Evolutionary conservation across 37 sponge, comb jelly and placozoan species (phyloP), one percentile per base, ranked within the genome.

Genomic region (Axinella damicornis): DNA sequence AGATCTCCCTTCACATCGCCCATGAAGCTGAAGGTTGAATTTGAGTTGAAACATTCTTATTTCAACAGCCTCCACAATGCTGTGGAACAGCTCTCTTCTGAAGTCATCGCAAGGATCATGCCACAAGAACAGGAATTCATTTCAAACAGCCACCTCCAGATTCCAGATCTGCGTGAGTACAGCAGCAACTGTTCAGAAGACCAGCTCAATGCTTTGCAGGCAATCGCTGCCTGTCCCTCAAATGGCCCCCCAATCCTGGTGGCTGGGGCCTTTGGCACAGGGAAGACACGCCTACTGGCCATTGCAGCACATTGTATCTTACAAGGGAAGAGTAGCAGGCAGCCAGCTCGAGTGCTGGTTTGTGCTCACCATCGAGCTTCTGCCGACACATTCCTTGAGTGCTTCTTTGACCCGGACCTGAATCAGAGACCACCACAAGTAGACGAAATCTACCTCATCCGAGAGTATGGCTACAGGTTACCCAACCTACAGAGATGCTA

Each of bases 241-340:
- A 18, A n/a, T 21, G 60, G 78, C 36, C 86, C 89, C 28, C 90
- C 90, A 21, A 54, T 84, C 0, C 71, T 90, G 21, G 31, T 90
- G 0, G 55, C 76, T 79, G 90, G 90, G 16, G 53, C 90, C 14
- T 90, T 90, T 84, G 90, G 90, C 20, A 72, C 85, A 21, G 90
- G 90, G 17, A 90, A 90, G 69, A 84, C 85, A 22, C 56, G 81
- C 15, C 25, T 90, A 1, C 85, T 90, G 13, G 79, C 90, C 24
- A 64, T 90, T 1, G 77, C 89, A 34, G 77, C 79, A 5, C 65
- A 40, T 24, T 84, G 36, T 39, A 33, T 84, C 19, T 20, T 57
- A 14, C 21, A 66, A 18, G 12, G 18, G 21, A 54, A 52, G 17
- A 62, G 28, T 0, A 34, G 20, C 4, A 41, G 22, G 2, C 31